Percentiles rank a stretch among this genome's conserved stretches.
Evolutionary conservation across 2,888 invertebrate species (phyloP).

Genomic region (Homarus gammarus): DNA sequence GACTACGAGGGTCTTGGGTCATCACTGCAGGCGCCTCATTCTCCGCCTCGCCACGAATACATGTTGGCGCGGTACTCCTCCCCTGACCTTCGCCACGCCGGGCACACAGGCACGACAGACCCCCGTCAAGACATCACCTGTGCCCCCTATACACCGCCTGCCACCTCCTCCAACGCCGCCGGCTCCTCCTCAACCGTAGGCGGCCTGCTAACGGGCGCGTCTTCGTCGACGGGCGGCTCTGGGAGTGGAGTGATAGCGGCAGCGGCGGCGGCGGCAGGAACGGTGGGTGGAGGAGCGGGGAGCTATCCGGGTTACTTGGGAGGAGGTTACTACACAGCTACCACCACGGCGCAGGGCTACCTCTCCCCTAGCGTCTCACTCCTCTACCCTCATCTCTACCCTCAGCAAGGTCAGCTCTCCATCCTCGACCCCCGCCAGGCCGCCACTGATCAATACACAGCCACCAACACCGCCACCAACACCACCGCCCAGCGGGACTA

Average conservation of each 20-base stretch:
- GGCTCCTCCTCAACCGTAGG: conserved; percentile 51
- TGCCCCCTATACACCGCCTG: conserved; percentile 68
- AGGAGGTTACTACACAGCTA: conserved; percentile 67
- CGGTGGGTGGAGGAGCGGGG: conserved; percentile 47
- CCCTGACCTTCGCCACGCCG: conserved; percentile 61
- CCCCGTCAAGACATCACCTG: conserved; percentile 67
- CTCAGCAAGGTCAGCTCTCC: conserved; percentile 72
- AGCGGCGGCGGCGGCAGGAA: conserved; percentile 52
- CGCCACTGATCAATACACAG: conserved; percentile 60
- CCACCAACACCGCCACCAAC: conserved; percentile 42
- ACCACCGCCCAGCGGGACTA: conserved; percentile 61
- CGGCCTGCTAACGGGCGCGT: conserved; percentile 48
- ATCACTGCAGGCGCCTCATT: conserved; percentile 37
- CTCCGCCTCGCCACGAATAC: conserved; percentile 67
- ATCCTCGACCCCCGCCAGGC: conserved; percentile 58
- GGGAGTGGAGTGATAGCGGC: conserved; percentile 40
- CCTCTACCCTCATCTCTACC: conserved; percentile 75
- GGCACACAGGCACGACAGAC: conserved; percentile 36
- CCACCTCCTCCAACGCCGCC: conserved; percentile 55
- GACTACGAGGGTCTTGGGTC: conserved; percentile 67
- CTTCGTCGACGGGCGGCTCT: conserved; percentile 50
- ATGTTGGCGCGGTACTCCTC: conserved; percentile 70
- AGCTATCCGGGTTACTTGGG: conserved; percentile 71
- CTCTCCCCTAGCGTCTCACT: conserved; percentile 69
- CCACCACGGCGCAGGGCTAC: conserved; percentile 68